Percentiles rank a stretch among this genome's conserved stretches.
phyloP scores from a whole-genome alignment of 2,797 vertebrate genomes.

The Lepilemur septentrionalis region DNA sequence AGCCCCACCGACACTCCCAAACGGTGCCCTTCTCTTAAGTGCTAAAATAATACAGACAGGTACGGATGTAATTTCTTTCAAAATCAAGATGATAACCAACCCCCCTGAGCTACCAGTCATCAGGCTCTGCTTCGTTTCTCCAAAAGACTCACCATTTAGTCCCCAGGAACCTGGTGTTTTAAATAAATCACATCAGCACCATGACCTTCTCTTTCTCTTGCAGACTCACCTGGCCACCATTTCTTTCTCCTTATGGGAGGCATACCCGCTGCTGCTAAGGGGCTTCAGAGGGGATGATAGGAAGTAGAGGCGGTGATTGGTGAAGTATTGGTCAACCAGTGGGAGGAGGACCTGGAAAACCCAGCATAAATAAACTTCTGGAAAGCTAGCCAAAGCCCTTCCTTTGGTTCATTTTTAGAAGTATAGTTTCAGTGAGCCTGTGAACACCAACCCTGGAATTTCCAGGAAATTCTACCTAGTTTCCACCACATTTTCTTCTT shows the following conservation, averaged over 20 bases:
- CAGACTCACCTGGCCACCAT: constrained; percentile 95
- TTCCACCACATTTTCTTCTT: not conserved
- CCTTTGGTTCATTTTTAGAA: not conserved
- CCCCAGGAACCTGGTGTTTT: not conserved
- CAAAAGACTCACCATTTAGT: not conserved
- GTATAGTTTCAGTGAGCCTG: not conserved
- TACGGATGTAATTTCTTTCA: constrained; percentile 1
- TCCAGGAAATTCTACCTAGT: not conserved
- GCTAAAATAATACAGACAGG: not conserved
- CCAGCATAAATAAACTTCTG: not conserved
- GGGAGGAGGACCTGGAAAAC: constrained; percentile 94
- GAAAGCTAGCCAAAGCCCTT: not conserved
- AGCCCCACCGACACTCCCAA: not conserved
- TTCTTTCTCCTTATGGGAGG: constrained; percentile 99
- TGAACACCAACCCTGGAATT: not conserved
- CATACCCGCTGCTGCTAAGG: constrained; percentile 96
- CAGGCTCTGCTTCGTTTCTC: not conserved
- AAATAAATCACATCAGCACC: not conserved
- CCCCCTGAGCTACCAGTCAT: not conserved
- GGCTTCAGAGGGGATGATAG: constrained; percentile 96
- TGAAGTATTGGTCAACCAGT: constrained; percentile 98
- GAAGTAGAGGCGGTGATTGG: constrained; percentile 98
- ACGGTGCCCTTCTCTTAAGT: not conserved
- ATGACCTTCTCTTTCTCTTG: not conserved
- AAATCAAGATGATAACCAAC: not conserved